Percentiles rank a stretch among this genome's conserved stretches.
Evolutionary conservation across 2,113 vertebrate genomes (phyloP).

Genomic region (Mesembrinibis cayennensis): DNA sequence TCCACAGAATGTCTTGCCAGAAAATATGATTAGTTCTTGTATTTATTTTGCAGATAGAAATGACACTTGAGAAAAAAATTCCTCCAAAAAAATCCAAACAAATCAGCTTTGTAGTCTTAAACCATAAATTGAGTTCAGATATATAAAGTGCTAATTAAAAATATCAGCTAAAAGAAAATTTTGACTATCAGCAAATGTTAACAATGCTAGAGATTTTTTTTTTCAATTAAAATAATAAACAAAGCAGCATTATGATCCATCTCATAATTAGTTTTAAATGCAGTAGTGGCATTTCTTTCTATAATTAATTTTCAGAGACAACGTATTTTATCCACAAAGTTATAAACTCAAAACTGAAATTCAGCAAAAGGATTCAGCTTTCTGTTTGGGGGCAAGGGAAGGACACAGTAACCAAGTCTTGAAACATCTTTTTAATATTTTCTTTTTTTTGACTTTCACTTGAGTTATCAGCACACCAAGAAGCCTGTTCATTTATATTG

Average conservation of each 20-base stretch:
- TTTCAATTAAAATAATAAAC: slow-evolving; percentile 19
- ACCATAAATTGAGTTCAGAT: background rate
- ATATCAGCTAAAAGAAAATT: slow-evolving; percentile 1
- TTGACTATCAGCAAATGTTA: slow-evolving; percentile 21
- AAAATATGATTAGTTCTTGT: background rate
- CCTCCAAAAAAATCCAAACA: background rate
- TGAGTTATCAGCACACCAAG: background rate
- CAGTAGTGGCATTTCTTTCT: background rate
- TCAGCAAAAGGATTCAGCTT: background rate
- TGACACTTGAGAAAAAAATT: background rate
- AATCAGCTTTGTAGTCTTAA: background rate
- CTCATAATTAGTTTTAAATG: background rate
- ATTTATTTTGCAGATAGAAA: background rate
- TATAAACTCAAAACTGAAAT: background rate
- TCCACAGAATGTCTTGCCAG: background rate
- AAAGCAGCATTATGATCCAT: background rate
- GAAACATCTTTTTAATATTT: background rate
- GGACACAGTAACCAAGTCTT: background rate
- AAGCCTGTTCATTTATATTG: slow-evolving; percentile 58
- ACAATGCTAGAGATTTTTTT: background rate
- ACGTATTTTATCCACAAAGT: background rate
- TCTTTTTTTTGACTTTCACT: background rate
- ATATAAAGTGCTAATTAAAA: background rate
- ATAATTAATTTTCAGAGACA: slow-evolving; percentile 36
- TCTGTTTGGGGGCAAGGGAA: background rate